Evolutionary conservation across 1,140 invertebrate species (phyloP), one percentile per base, ranked within the genome.

Genomic region (Sycobia sp.): DNA sequence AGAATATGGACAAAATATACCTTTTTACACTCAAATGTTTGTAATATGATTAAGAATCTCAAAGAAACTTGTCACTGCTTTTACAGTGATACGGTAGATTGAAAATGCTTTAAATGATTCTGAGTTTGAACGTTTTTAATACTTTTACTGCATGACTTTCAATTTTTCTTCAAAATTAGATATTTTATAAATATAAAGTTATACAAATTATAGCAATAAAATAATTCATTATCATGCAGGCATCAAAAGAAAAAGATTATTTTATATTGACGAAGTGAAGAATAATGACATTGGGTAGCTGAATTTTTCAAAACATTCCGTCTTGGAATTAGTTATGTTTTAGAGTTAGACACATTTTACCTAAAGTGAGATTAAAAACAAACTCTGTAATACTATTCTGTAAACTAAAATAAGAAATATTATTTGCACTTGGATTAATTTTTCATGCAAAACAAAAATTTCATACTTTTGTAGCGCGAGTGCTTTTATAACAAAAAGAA

Each of bases 391-490:
- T 29, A 36, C 36, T 5, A 47, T 54, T 56, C 56, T 55, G 18
- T 55, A 49, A 46, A n/a, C 16, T 16, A 43, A 50, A 51, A 49
- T 57, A 51, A 22, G 53, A 57, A 53, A 43, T 36, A 27, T 51
- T 50, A 61, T 57, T 60, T 20, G n/a, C n/a, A n/a, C n/a, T n/a
- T n/a, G 18, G n/a, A 9, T 29, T 61, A 44, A 44, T 32, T 62
- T 62, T 55, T 50, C 34, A n/a, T 43, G 16, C 32, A 60, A 43
- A 51, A 36, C 13, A 27, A 44, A 36, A 51, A 57, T 4, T 49
- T 46, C 11, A 41, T 61, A 55, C 51, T 66, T 66, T 66, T 66
- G 47, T 61, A 59, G 51, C 50, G 51, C 56, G 60, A 55, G 43
- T 50, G 46, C 43, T 65, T 65, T 55, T 65, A 56, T 27, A 60